Conservation (phyloP, 2,888 invertebrate species). For the Trichogramma evanescens region DNA sequence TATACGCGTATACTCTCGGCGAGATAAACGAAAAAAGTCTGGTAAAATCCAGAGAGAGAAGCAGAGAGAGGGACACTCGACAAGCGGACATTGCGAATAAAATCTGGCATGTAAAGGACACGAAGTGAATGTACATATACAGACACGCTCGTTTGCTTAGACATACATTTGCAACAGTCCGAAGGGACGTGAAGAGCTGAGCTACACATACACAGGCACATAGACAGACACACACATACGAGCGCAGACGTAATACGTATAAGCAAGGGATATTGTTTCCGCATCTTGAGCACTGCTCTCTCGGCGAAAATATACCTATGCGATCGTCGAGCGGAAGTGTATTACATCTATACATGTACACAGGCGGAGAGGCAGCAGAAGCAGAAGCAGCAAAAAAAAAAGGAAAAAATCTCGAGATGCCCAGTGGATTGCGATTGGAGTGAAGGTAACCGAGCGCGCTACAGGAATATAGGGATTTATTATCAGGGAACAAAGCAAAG, state of each 20-base stretch:
- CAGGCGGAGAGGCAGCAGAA: not conserved
- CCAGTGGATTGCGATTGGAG: not conserved
- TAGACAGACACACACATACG: too few relatives aligned
- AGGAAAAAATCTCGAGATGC: too few relatives aligned
- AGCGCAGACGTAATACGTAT: not conserved
- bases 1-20: too few relatives aligned
- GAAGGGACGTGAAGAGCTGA: too few relatives aligned
- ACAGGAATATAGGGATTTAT: slow-evolving; percentile 11
- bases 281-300: slow-evolving; percentile 23
- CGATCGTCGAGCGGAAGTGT: not conserved
- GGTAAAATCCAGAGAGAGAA: too few relatives aligned
- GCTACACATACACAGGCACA: too few relatives aligned
- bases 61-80: not conserved
- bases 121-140: slow-evolving; percentile 19
- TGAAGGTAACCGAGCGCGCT: slow-evolving; percentile 14
- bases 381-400: not conserved
- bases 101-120: slow-evolving; percentile 18
- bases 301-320: not conserved
- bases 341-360: slow-evolving; percentile 11
- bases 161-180: too few relatives aligned
- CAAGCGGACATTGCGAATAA: slow-evolving; percentile 15
- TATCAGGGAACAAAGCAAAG: not conserved
- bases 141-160: not conserved
- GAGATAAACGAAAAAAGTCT: too few relatives aligned
- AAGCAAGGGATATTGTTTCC: slow-evolving; percentile 23